These are phyloP conservation scores for Gorsachius goisagi DNA, from an alignment of 2,113 vertebrate species.

Conservation along the genomic window DNA sequence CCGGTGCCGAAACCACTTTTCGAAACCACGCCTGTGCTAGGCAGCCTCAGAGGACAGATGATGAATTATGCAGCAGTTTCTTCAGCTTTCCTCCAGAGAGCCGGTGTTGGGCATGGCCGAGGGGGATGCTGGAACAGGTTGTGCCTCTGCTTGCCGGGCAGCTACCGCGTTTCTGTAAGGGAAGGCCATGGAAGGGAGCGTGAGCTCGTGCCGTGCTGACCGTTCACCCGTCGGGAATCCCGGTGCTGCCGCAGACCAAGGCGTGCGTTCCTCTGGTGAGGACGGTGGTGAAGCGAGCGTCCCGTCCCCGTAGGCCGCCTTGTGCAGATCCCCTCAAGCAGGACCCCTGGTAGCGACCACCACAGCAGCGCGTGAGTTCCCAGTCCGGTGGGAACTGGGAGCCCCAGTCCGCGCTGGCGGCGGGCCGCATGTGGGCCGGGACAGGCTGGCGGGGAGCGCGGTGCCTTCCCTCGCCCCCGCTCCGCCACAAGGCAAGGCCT, in stretches of 20 bases:
- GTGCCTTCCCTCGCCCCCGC: not conserved
- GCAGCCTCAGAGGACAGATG: not conserved
- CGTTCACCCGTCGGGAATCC: not conserved
- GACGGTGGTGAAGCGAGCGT: not conserved
- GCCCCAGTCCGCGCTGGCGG: accelerated
- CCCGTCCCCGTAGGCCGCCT: not conserved
- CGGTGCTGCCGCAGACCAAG: not conserved
- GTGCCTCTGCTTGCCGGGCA: not conserved
- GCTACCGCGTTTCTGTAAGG: accelerated
- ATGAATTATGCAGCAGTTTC: not conserved
- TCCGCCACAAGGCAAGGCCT: accelerated
- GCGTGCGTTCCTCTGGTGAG: not conserved
- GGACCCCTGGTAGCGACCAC: not conserved
- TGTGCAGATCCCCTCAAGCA: accelerated
- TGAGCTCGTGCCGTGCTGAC: accelerated
- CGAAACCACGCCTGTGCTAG: not conserved
- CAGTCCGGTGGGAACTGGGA: not conserved
- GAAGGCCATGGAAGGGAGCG: not conserved
- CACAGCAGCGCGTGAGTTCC: accelerated
- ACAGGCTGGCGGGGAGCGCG: accelerated
- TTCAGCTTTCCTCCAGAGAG: not conserved
- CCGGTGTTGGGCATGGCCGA: not conserved
- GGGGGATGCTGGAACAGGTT: not conserved
- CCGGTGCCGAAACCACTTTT: not conserved
- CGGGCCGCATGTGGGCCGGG: accelerated